These are phyloP conservation scores for Trichogramma evanescens DNA, from an alignment of 2,888 invertebrate species.

Conservation along the genomic window DNA sequence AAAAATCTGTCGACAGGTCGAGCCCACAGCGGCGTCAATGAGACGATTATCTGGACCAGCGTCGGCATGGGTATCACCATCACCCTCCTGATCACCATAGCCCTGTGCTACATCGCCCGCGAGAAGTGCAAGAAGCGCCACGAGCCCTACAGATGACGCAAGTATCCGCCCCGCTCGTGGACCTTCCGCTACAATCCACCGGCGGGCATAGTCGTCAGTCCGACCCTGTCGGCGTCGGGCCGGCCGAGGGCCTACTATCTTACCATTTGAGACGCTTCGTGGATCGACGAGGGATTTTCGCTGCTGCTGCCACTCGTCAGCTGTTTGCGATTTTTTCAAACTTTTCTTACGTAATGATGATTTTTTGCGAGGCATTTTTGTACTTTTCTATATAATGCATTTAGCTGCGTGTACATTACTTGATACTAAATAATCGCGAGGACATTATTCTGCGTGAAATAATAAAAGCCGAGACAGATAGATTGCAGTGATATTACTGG, in stretches of 20 bases:
- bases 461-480: too few relatives aligned
- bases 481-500: too few relatives aligned
- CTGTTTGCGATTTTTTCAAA: too few relatives aligned
- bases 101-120: constrained; percentile 72
- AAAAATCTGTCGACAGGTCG: constrained; percentile 53
- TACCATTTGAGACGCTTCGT: constrained; percentile 22
- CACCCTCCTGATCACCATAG: constrained; percentile 72
- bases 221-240: constrained; percentile 36
- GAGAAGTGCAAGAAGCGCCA: constrained; percentile 74
- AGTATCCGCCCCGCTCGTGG: constrained; percentile 36
- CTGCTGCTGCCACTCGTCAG: too few relatives aligned
- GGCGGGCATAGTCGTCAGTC: constrained; percentile 37
- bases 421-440: too few relatives aligned
- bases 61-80: constrained; percentile 81
- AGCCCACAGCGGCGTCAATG: constrained; percentile 76
- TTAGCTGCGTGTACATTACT: too few relatives aligned
- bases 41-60: constrained; percentile 84
- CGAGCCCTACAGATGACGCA: constrained; percentile 48
- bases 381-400: too few relatives aligned
- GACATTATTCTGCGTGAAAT: too few relatives aligned
- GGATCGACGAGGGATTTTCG: background rate
- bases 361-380: too few relatives aligned
- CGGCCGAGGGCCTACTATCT: constrained; percentile 40
- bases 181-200: constrained; percentile 35
- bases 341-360: too few relatives aligned